phyloP scores from a whole-genome alignment of 2,113 vertebrate genomes.

The Ramphastos sulfuratus region DNA sequence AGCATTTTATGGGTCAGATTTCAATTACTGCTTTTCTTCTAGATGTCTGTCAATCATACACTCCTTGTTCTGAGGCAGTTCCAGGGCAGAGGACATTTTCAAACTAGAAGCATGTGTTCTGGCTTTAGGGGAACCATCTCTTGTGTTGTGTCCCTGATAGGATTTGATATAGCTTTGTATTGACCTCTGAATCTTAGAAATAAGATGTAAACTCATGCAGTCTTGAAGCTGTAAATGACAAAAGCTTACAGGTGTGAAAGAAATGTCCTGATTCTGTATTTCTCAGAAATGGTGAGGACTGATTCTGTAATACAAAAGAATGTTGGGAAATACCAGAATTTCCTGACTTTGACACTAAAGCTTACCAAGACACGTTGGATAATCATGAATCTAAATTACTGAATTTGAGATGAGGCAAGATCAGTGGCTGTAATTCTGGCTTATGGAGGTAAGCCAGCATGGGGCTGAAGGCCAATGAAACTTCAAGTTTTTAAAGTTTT shows the following conservation, averaged over 20 bases:
- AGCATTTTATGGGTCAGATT: background rate
- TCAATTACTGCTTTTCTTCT: background rate
- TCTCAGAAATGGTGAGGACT: background rate
- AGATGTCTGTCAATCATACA: background rate
- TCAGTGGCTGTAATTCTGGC: background rate
- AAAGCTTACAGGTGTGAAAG: background rate
- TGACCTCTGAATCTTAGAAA: background rate
- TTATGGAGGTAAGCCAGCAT: background rate
- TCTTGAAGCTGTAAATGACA: background rate
- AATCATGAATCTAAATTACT: background rate
- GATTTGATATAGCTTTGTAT: background rate
- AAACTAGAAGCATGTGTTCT: background rate
- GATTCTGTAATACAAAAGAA: background rate
- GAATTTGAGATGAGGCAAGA: conserved; percentile 30
- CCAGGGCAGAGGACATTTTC: background rate
- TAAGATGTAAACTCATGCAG: background rate
- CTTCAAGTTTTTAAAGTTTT: background rate
- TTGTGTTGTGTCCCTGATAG: background rate
- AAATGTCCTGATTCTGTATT: background rate
- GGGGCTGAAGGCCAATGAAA: conserved; percentile 1
- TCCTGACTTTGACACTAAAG: background rate
- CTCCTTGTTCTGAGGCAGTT: background rate
- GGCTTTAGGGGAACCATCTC: background rate
- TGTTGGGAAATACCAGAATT: background rate
- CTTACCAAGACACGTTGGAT: background rate